These are phyloP conservation scores for Diuraphis noxia DNA, from an alignment of 1,140 invertebrate species.

Conservation along the genomic window DNA sequence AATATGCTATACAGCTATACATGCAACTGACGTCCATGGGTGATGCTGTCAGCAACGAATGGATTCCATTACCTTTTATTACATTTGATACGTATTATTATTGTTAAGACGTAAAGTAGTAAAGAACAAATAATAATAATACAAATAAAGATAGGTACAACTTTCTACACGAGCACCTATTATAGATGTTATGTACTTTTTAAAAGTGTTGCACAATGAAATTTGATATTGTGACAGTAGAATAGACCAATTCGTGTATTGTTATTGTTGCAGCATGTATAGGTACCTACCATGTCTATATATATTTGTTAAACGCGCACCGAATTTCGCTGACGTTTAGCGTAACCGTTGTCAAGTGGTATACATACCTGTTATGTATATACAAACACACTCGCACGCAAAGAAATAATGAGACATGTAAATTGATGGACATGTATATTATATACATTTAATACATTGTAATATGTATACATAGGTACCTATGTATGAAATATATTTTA, in stretches of 20 bases:
- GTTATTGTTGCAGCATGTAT: neutral
- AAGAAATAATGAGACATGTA: neutral
- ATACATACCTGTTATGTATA: neutral
- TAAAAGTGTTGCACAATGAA: slow-evolving; percentile 28
- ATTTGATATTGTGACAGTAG: slow-evolving; percentile 44
- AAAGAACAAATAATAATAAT: slow-evolving; percentile 11
- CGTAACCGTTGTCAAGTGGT: neutral
- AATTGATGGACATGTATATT: slow-evolving; percentile 14
- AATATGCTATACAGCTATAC: neutral
- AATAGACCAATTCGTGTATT: slow-evolving; percentile 30
- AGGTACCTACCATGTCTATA: neutral
- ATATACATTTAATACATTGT: neutral
- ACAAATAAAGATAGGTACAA: slow-evolving; percentile 18
- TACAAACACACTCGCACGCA: neutral
- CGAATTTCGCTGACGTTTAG: slow-evolving; percentile 38
- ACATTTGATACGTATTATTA: slow-evolving; percentile 11
- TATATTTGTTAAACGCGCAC: neutral
- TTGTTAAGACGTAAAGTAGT: neutral
- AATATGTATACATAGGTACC: neutral
- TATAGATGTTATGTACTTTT: neutral
- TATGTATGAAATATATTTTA: neutral
- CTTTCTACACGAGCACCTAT: slow-evolving; percentile 28
- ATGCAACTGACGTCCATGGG: neutral
- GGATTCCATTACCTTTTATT: slow-evolving; percentile 37
- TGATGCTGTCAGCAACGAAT: slow-evolving; percentile 27